phyloP scores from a whole-genome alignment of 92 coral and sea anemone species.

The Umimayanthus kanabou region DNA sequence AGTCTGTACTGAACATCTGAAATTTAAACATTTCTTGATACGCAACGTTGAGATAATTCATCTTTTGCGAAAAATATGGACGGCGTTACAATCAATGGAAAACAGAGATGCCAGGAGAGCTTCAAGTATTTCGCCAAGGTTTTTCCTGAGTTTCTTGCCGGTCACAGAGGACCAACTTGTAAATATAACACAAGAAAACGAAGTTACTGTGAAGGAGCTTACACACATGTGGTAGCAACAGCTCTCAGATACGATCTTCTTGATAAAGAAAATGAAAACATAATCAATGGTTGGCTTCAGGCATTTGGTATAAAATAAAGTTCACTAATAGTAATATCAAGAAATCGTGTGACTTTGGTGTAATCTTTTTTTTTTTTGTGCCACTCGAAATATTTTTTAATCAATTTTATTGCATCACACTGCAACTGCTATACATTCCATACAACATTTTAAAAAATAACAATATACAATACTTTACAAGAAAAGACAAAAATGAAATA shows the following conservation, averaged over 20 bases:
- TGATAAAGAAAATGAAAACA: not conserved
- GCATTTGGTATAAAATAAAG: slow-evolving; percentile 12
- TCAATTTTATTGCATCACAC: too few species aligned
- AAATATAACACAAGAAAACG: slow-evolving; percentile 1
- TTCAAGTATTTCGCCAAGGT: not conserved
- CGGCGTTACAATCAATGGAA: not conserved
- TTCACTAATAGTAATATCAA: not conserved
- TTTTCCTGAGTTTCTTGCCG: slow-evolving; percentile 6
- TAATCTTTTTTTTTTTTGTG: too few species aligned
- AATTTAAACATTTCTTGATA: not conserved
- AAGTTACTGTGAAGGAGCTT: slow-evolving; percentile 5
- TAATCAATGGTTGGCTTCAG: slow-evolving; percentile 21
- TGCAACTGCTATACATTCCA: too few species aligned
- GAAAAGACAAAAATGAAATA: too few species aligned
- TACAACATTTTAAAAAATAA: too few species aligned
- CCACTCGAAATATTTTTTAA: not conserved
- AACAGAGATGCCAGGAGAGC: not conserved
- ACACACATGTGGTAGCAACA: not conserved
- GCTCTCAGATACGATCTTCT: not conserved
- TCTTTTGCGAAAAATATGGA: not conserved
- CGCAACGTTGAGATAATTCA: not conserved
- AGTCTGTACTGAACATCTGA: not conserved
- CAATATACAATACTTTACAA: too few species aligned
- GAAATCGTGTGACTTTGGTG: not conserved
- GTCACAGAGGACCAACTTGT: not conserved